phyloP scores from a whole-genome alignment of 1,140 invertebrate species.

The Cheumatopsyche charites region DNA sequence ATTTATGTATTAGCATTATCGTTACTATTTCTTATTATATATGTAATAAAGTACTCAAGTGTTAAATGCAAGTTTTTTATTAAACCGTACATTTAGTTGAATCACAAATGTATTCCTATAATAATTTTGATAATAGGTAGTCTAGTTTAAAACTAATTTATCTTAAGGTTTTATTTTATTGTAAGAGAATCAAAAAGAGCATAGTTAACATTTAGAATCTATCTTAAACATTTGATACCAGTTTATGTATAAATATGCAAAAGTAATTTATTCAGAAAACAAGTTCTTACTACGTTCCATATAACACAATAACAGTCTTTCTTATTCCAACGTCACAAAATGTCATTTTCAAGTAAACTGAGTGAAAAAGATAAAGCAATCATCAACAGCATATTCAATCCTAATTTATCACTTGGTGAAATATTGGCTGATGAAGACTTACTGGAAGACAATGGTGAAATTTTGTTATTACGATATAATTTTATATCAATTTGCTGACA shows the following conservation, averaged over 20 bases:
- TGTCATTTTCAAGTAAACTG: slow-evolving; percentile 54
- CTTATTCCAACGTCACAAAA: slow-evolving; percentile 37
- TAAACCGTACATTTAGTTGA: background rate
- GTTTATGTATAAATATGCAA: background rate
- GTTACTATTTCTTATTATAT: slow-evolving; percentile 1
- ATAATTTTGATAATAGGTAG: too few relatives aligned
- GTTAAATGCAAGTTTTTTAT: slow-evolving; percentile 2
- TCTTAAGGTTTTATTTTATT: too few relatives aligned
- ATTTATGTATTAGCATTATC: slow-evolving; percentile 1
- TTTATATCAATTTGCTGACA: background rate
- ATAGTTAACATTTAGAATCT: too few relatives aligned
- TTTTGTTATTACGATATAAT: background rate
- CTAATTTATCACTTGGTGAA: slow-evolving; percentile 61
- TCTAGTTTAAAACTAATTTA: too few relatives aligned
- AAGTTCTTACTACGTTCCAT: background rate
- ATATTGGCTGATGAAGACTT: slow-evolving; percentile 52
- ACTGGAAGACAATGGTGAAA: slow-evolving; percentile 33
- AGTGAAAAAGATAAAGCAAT: slow-evolving; percentile 62
- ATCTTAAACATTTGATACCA: too few relatives aligned
- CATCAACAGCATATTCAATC: slow-evolving; percentile 63
- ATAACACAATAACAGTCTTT: background rate
- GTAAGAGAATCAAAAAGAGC: too few relatives aligned
- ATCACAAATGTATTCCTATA: too few relatives aligned
- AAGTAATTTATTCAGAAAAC: background rate
- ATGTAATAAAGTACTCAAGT: slow-evolving; percentile 3